phyloP scores from a whole-genome alignment of 2,888 invertebrate genomes.

The Archips xylosteana region DNA sequence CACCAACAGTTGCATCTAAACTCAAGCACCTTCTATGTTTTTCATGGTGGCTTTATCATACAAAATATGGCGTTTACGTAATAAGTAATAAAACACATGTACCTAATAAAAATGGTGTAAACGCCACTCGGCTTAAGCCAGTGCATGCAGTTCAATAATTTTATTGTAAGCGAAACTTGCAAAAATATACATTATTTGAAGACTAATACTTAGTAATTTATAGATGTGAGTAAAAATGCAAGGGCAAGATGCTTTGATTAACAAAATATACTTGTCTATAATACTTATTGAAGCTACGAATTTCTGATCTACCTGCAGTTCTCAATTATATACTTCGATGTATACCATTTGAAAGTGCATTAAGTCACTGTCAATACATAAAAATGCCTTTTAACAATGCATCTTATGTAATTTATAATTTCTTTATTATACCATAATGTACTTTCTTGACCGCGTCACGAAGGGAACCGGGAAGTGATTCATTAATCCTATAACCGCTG shows the following conservation, averaged over 20 bases:
- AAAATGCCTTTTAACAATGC: background rate
- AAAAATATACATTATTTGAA: conserved; percentile 24
- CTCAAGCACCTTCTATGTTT: no score
- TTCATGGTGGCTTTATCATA: background rate
- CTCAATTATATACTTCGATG: background rate
- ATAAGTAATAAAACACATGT: background rate
- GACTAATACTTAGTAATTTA: background rate
- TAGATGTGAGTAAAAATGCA: conserved; percentile 18
- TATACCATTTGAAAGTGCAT: background rate
- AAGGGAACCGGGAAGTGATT: no score
- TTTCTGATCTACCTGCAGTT: background rate
- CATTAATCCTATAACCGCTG: no score
- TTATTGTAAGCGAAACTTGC: background rate
- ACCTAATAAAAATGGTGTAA: background rate
- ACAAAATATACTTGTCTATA: conserved; percentile 21
- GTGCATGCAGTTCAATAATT: background rate
- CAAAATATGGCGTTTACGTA: background rate
- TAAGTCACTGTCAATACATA: background rate
- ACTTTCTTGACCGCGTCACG: background rate
- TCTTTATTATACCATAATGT: no score
- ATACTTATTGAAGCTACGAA: conserved; percentile 6
- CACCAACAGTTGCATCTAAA: background rate
- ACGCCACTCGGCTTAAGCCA: background rate
- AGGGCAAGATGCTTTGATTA: conserved; percentile 29
- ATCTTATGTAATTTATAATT: no score